Evolutionary conservation across 2,888 invertebrate genomes (phyloP).

Genomic region (Drosophila putrida): DNA sequence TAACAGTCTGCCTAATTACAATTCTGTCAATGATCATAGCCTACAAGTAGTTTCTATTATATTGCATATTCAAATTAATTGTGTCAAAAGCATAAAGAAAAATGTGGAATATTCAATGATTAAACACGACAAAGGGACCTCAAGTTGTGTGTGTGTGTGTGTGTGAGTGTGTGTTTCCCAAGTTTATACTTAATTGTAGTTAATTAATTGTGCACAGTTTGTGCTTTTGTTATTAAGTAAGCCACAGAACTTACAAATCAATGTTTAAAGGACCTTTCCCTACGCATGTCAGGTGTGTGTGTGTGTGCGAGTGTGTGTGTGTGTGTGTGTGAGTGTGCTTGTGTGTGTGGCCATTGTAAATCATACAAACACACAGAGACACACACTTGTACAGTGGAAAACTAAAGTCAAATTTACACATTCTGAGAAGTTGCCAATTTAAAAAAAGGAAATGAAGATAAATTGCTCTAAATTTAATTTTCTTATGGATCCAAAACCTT

Average conservation of each 20-base stretch:
- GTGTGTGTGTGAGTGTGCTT: conserved; percentile 10
- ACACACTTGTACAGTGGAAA: conserved; percentile 3
- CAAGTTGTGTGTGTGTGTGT: conserved; percentile 6
- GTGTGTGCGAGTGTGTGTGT: conserved; percentile 7
- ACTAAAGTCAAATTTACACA: no score
- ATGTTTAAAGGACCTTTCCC: conserved; percentile 24
- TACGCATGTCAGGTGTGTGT: conserved; percentile 9
- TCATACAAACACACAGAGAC: conserved; percentile 10
- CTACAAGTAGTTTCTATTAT: not conserved
- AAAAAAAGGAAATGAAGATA: no score
- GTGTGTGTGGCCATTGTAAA: conserved; percentile 21
- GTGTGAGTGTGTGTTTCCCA: not conserved
- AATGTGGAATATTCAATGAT: not conserved
- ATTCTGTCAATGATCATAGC: conserved; percentile 2
- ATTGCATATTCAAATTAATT: conserved; percentile 1
- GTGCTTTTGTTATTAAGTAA: conserved; percentile 38
- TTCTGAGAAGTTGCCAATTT: no score
- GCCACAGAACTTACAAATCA: conserved; percentile 31
- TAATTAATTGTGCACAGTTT: conserved; percentile 45
- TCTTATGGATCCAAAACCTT: no score
- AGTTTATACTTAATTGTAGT: conserved; percentile 18
- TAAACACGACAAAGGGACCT: not conserved
- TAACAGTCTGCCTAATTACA: not conserved
- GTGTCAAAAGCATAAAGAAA: conserved; percentile 11
- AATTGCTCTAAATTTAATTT: no score